Evolutionary conservation across 2,113 vertebrate species (phyloP), one percentile per base, ranked within the genome.

Genomic region (Hippocampus zosterae): DNA sequence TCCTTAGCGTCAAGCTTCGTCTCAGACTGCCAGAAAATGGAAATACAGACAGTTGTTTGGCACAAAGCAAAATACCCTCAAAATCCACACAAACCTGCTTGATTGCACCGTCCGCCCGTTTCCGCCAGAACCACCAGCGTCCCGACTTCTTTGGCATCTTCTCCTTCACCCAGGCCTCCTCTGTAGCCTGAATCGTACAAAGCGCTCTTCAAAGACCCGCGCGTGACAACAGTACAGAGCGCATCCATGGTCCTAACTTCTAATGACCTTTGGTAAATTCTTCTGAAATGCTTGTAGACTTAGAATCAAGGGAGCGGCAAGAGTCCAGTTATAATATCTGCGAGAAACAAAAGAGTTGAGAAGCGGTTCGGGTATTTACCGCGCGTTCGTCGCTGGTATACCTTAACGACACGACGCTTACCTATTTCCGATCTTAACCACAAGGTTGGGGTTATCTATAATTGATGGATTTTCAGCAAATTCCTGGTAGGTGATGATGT

Each of bases 61-160:
- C 29, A 33, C 29, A 33, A 33, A 33, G 3, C 29, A 5, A 33
- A 55, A 55, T 55, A n/a, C 11, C n/a, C 21, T 9, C 41, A 27
- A 73, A 57, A 0, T 5, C 3, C 23, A 6, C 15, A 18, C n/a
- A 23, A 33, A 98, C 97, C 95, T 98, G 95, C 83, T 96, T 96
- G 70, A 93, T 90, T 89, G 96, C 92, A 83, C 93, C 95, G 70
- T 98, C 97, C 11, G 89, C 94, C 79, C 95, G 95, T 74, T 93
- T 93, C 69, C 95, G 90, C 96, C 96, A 99, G 91, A 98, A 99
- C 96, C 97, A 99, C 97, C 97, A 99, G 62, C 97, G 93, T 60
- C 95, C 95, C 33, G 97, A 96, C 82, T 99, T 98, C 91, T 98
- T 99, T 89, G 96, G 96, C 96, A 98, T 98, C 89, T 96, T 98